phyloP scores from a whole-genome alignment of 2,113 vertebrate species.

The Pteronura brasiliensis region DNA sequence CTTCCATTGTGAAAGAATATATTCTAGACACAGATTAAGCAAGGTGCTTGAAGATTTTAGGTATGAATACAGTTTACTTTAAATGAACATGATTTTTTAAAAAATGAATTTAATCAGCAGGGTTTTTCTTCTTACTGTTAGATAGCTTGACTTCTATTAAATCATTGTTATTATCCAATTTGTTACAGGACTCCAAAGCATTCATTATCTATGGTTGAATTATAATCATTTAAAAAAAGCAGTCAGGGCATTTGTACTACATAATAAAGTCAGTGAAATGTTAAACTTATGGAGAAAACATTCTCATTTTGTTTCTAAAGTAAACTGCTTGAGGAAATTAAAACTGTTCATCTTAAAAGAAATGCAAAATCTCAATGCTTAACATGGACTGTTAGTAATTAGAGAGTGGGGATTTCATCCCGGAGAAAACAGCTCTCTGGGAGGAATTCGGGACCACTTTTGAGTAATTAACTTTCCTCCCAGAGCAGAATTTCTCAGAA shows the following conservation, averaged over 20 bases:
- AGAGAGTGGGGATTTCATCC: neutral
- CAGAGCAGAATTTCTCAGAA: neutral
- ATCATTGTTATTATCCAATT: slow-evolving; percentile 55
- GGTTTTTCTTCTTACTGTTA: slow-evolving; percentile 16
- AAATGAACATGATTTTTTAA: slow-evolving; percentile 1
- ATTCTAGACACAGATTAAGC: neutral
- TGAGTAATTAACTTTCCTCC: neutral
- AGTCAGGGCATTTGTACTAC: neutral
- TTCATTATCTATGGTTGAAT: slow-evolving; percentile 42
- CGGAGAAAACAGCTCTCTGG: neutral
- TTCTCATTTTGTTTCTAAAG: slow-evolving; percentile 60
- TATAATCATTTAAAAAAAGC: slow-evolving; percentile 38
- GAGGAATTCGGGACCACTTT: neutral
- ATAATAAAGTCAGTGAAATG: slow-evolving; percentile 39
- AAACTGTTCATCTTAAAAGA: slow-evolving; percentile 47
- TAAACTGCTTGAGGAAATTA: slow-evolving; percentile 36
- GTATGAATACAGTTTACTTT: neutral
- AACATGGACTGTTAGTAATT: slow-evolving; percentile 5
- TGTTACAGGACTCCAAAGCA: slow-evolving; percentile 15
- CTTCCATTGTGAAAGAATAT: neutral
- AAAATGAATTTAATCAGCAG: slow-evolving; percentile 43
- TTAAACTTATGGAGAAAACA: slow-evolving; percentile 28
- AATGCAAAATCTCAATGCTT: neutral
- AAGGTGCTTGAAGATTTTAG: neutral
- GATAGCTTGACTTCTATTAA: slow-evolving; percentile 38